Percentiles rank a stretch among this genome's conserved stretches.
These are phyloP conservation scores for Spicauda simplicius DNA, from an alignment of 2,888 invertebrate genomes.

Conservation along the genomic window DNA sequence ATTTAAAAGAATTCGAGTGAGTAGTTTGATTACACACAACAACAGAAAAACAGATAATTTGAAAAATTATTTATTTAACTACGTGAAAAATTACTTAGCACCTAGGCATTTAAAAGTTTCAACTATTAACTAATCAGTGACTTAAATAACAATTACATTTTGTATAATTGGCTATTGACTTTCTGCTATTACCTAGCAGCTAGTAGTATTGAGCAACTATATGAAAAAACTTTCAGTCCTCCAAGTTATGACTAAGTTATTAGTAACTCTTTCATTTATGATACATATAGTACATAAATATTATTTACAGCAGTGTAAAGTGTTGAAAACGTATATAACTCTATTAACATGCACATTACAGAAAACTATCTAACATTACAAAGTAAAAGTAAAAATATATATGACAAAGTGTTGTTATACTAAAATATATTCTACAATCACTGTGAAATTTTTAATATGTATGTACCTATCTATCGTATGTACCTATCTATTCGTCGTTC, in stretches of 20 bases:
- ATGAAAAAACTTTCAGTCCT: slow-evolving; percentile 45
- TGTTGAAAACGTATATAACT: neutral
- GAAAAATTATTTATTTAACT: slow-evolving; percentile 23
- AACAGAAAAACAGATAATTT: neutral
- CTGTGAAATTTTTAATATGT: neutral
- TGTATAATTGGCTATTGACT: slow-evolving; percentile 32
- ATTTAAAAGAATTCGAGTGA: no score
- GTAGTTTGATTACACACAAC: neutral
- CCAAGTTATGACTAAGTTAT: neutral
- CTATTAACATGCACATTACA: neutral
- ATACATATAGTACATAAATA: slow-evolving; percentile 1
- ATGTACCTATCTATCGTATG: slow-evolving; percentile 10
- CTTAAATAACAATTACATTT: slow-evolving; percentile 7
- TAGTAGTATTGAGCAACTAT: slow-evolving; percentile 48
- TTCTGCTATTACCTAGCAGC: slow-evolving; percentile 19
- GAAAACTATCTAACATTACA: neutral
- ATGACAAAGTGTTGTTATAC: slow-evolving; percentile 10
- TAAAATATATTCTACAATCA: slow-evolving; percentile 12
- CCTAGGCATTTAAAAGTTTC: slow-evolving; percentile 14
- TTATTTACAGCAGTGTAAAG: neutral
- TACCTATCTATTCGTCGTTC: neutral
- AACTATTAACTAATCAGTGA: slow-evolving; percentile 16
- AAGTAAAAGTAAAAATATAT: slow-evolving; percentile 3
- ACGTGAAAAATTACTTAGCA: slow-evolving; percentile 30
- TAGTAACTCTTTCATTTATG: slow-evolving; percentile 2